Conservation (phyloP, 1,140 invertebrate species). For the Lasioglossum baleicum region DNA sequence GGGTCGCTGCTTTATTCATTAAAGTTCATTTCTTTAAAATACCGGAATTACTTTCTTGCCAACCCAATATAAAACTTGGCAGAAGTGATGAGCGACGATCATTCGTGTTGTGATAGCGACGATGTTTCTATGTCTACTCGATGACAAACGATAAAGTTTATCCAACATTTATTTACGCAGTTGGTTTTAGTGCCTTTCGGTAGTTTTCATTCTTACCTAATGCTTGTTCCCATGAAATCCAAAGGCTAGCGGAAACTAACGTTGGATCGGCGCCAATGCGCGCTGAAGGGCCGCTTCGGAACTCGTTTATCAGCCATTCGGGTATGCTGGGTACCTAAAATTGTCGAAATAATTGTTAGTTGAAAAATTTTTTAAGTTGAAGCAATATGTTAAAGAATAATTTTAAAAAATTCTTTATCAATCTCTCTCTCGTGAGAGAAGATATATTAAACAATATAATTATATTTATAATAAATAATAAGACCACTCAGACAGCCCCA, state of each 20-base stretch:
- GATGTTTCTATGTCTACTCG: background rate
- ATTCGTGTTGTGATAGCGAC: background rate
- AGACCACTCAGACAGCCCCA: constrained; percentile 78
- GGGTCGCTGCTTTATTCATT: too few relatives aligned
- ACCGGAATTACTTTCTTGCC: too few relatives aligned
- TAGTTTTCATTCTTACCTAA: constrained; percentile 77
- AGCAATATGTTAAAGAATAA: too few relatives aligned
- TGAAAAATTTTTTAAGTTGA: background rate
- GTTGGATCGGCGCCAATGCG: constrained; percentile 92
- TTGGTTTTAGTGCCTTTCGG: background rate
- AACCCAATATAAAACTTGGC: too few relatives aligned
- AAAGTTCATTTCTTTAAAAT: too few relatives aligned
- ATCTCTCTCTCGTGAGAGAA: too few relatives aligned
- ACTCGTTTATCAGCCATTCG: constrained; percentile 85
- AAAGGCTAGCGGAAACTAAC: constrained; percentile 84
- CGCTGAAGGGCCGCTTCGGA: constrained; percentile 79
- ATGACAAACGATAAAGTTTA: background rate
- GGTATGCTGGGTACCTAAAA: constrained; percentile 79
- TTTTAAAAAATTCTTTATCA: too few relatives aligned
- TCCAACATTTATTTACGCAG: background rate
- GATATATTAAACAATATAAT: too few relatives aligned
- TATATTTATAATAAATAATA: background rate
- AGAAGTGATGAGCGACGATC: too few relatives aligned
- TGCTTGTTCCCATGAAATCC: constrained; percentile 81
- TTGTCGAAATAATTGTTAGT: background rate